Evolutionary conservation across 2,113 vertebrate species (phyloP).

Genomic region (Silurus meridionalis): DNA sequence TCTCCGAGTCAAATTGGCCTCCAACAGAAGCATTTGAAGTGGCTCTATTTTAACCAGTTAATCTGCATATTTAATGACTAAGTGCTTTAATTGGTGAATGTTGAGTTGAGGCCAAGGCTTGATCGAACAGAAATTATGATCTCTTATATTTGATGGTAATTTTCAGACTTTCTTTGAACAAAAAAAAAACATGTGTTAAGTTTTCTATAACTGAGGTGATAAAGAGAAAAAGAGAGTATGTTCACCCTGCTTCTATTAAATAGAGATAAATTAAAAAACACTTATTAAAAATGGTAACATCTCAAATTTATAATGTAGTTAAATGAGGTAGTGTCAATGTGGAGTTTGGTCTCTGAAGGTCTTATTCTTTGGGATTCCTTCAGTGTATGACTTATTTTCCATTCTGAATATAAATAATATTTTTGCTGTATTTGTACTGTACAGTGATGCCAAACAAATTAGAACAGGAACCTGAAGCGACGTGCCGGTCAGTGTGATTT

Average conservation of each 20-base stretch:
- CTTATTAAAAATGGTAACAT: slow-evolving; percentile 73
- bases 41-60: slow-evolving; percentile 69
- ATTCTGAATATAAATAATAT: neutral
- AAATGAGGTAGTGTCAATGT: slow-evolving; percentile 68
- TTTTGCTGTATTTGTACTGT: neutral
- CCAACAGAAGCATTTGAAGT: slow-evolving; percentile 66
- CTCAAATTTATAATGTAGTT: slow-evolving; percentile 70
- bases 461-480: neutral
- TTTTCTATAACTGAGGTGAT: slow-evolving; percentile 52
- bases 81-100: slow-evolving; percentile 71
- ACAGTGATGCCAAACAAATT: neutral
- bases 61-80: slow-evolving; percentile 71
- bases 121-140: slow-evolving; percentile 60
- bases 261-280: slow-evolving; percentile 78
- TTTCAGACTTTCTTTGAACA: slow-evolving; percentile 53
- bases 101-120: slow-evolving; percentile 60
- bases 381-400: slow-evolving; percentile 65
- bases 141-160: slow-evolving; percentile 66
- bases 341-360: slow-evolving; percentile 64
- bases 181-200: slow-evolving; percentile 55
- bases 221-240: slow-evolving; percentile 48
- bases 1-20: slow-evolving; percentile 59
- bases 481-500: neutral
- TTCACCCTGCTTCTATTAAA: slow-evolving; percentile 72
- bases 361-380: slow-evolving; percentile 63